Base-by-base conservation (phyloP, 2,888 invertebrate genomes). In the Zygogramma bicolorata region DNA sequence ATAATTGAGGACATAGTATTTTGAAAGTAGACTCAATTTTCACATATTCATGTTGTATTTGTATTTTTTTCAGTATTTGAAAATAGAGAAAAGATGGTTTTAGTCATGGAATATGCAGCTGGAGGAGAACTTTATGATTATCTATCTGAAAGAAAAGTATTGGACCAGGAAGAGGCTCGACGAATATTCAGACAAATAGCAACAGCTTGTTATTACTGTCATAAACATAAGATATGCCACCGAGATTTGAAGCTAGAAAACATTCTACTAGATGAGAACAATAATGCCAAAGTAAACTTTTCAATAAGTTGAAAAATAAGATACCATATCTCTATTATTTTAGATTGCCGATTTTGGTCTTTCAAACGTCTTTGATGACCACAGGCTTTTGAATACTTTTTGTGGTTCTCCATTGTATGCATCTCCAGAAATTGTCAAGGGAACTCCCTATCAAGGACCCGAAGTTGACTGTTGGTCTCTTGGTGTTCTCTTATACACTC, bases 91-190 rank as follows among this genome's bases (percentile, higher is more conserved):
- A 98, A 98, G 90, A 99, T 99, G 93, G 98, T 99, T 81, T 91
- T 99, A 79, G 98, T 99, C 34, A 98, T 99, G 98, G 99, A 99
- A 88, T 99, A 98, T 88, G 99, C 99, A 78, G 95, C 96, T 73
- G 99, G 99, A 71, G 99, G 99, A 72, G 99, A 99, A 89, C 90
- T 99, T 31, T 99, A 99, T 87, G 99, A 98, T 88, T 98, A 97
- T 88, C 91, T 98, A 80, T 96, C 96, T 85, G 95, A 96, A 86
- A 90, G 95, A 80, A 97, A 97, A 89, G 95, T 97, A 79, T 90
- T 99, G 80, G 90, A 92, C 78, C 98, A 98, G 86, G 93, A 94
- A 73, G 98, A 98, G 89, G 97, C 98, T 0, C 90, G 97, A 80
- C 91, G 97, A 84, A 94, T 99, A 88, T 98, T 98, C 88, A 92